These are phyloP conservation scores for Heterocephalus glaber DNA, from an alignment of 2,113 vertebrate species.

Conservation along the genomic window DNA sequence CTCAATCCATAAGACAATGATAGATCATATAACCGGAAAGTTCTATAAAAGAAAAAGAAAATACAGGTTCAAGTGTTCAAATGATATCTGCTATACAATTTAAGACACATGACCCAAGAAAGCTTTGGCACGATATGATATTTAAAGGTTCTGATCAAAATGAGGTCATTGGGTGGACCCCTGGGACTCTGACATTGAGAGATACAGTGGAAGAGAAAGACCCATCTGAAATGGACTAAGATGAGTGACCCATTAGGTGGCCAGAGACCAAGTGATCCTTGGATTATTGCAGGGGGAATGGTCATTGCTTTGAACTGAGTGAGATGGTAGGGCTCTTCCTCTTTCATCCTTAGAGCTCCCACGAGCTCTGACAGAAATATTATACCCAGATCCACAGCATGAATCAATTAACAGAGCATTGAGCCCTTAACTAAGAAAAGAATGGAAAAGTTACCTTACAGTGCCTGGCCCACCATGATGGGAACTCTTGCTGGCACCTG, in stretches of 20 bases:
- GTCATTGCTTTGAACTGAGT: neutral
- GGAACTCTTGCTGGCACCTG: neutral
- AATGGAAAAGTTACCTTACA: neutral
- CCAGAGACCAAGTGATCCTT: neutral
- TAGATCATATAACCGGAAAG: neutral
- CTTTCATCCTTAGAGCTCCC: neutral
- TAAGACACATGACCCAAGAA: neutral
- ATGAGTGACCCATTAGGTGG: neutral
- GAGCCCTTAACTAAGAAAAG: neutral
- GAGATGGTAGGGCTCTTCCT: neutral
- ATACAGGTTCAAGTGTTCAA: neutral
- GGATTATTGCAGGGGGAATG: neutral
- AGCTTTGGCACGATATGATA: neutral
- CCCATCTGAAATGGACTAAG: neutral
- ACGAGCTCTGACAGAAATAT: neutral
- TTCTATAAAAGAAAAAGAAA: neutral
- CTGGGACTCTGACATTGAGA: neutral
- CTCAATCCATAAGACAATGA: neutral
- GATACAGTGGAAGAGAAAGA: neutral
- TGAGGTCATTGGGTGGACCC: neutral
- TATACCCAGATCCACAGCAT: neutral
- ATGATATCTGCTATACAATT: neutral
- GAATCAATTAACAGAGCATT: neutral
- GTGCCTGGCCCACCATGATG: too few relatives aligned
- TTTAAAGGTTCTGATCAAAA: neutral